Conservation (phyloP, 2,113 vertebrate genomes). For the Coturnix japonica region DNA sequence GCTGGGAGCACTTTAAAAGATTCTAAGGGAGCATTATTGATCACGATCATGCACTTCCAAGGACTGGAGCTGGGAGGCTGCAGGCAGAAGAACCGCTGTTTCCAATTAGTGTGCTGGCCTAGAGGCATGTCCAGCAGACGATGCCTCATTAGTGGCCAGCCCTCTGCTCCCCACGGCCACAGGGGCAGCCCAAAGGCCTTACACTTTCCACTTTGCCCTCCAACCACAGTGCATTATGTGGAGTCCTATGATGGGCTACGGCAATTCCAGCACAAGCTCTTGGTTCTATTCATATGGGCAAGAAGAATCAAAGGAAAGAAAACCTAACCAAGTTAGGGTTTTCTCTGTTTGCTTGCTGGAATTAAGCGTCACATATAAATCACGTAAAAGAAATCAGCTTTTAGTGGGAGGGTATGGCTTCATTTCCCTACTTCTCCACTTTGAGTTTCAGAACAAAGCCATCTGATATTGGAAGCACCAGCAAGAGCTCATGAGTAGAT, state of each 20-base stretch:
- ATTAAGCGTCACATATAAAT: background rate
- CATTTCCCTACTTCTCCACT: background rate
- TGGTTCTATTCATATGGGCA: background rate
- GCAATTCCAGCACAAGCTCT: background rate
- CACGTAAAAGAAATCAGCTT: background rate
- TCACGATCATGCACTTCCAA: background rate
- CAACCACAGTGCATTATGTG: accelerated
- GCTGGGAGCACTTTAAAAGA: constrained; percentile 32
- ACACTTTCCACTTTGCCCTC: background rate
- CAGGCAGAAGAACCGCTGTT: constrained; percentile 73
- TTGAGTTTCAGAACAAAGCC: background rate
- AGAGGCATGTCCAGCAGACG: constrained; percentile 64
- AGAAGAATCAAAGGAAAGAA: background rate
- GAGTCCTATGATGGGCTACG: background rate
- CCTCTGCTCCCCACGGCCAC: constrained; percentile 18
- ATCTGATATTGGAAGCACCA: background rate
- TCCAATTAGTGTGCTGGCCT: constrained; percentile 83
- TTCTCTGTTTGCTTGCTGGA: background rate
- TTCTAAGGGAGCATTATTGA: constrained; percentile 29
- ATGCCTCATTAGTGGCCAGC: constrained; percentile 75
- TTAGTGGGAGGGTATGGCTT: background rate
- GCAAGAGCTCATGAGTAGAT: background rate
- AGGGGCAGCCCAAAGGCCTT: background rate
- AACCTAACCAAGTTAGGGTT: background rate
- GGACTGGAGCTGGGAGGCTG: background rate